Evolutionary conservation across 2,797 vertebrate genomes (phyloP), one percentile per base, ranked within the genome.

Genomic region (Paramormyrops hopkinsi): DNA sequence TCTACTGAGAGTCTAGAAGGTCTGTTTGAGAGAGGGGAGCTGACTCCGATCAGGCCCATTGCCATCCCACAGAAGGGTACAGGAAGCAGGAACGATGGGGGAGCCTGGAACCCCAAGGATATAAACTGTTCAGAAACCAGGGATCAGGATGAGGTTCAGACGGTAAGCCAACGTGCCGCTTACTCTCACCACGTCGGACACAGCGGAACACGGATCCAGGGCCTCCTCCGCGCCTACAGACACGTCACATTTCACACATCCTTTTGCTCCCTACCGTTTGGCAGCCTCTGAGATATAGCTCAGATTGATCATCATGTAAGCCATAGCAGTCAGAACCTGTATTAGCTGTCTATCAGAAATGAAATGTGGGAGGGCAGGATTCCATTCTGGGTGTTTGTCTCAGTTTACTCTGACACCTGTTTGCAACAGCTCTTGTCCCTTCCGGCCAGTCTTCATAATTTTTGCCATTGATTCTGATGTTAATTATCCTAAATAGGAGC

Each of bases 21-120:
- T 53, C 22, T 37, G 82, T 89, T 54, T 86, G 90, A 56, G 44
- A 86, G 89, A 69, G 48, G 33, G n/a, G 89, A 88, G 50, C n/a
- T 29, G 1, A 88, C 56, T n/a, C 88, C 84, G 1, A 14, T 76
- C 7, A 17, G 17, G 19, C 14, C 87, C 17, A 46, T 44, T 9
- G 25, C 9, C 12, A 11, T 29, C 82, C 82, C 19, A 25, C 54
- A 7, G 41, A 69, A 54, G 89, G 62, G 37, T 51, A 17, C 19
- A 11, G 69, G 46, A 46, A 88, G 17, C 12, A 37, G 69, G 69
- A 48, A 46, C 59, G 85, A n/a, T 11, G 12, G 33, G 19, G 56
- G 14, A 41, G 12, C 48, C 82, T 17, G 46, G 3, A 22, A 14
- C 44, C 9, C 8, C 48, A 51, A 85, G 82, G n/a, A 50, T 12